These are phyloP conservation scores for Zeuzera pyrina DNA, from an alignment of 2,888 invertebrate species.

Conservation along the genomic window DNA sequence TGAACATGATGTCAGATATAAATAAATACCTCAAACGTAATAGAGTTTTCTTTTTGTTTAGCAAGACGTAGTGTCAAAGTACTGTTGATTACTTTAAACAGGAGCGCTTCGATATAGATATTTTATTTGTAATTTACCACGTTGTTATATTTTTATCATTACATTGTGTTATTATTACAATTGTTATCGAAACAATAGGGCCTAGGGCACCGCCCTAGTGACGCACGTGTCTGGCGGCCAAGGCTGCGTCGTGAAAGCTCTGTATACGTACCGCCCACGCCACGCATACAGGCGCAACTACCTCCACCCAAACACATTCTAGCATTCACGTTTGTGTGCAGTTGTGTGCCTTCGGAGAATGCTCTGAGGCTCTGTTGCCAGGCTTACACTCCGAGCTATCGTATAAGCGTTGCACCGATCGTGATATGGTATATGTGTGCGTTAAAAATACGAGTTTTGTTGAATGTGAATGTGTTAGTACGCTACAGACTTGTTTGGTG, in stretches of 20 bases:
- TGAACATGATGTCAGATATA: no score
- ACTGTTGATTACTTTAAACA: no score
- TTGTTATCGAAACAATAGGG: no score
- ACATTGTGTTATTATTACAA: no score
- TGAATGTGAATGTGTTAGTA: slow-evolving; percentile 13
- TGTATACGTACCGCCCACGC: slow-evolving; percentile 50
- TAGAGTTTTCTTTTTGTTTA: no score
- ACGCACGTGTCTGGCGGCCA: slow-evolving; percentile 70
- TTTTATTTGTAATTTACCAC: no score
- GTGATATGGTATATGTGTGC: slow-evolving; percentile 6
- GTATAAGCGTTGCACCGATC: slow-evolving; percentile 5
- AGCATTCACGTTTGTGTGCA: slow-evolving; percentile 6
- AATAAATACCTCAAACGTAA: no score
- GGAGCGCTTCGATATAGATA: no score
- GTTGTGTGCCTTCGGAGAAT: slow-evolving; percentile 1
- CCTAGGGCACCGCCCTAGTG: slow-evolving; percentile 41
- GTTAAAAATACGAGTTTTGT: slow-evolving; percentile 13
- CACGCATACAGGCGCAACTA: slow-evolving; percentile 11
- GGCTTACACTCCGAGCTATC: slow-evolving; percentile 5
- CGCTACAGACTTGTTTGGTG: slow-evolving; percentile 57
- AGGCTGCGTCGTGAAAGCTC: slow-evolving; percentile 69
- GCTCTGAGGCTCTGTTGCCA: slow-evolving; percentile 10
- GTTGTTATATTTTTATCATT: no score
- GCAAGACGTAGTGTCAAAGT: no score
- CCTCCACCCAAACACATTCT: slow-evolving; percentile 19